Conservation (phyloP, 2,113 vertebrate species). For the Trochalopteron elliotii region DNA sequence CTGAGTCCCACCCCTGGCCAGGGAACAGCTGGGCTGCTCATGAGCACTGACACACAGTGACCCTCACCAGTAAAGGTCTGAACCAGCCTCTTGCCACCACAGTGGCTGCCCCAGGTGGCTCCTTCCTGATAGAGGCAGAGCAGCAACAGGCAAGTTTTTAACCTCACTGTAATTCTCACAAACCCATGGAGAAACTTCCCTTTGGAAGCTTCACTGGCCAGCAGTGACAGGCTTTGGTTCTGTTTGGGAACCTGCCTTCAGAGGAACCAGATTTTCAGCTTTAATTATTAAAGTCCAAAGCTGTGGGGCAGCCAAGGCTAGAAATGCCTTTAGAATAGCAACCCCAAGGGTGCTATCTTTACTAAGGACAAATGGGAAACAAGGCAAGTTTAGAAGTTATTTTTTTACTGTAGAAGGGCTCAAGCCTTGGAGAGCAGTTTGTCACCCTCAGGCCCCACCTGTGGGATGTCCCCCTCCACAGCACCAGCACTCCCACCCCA, state of each 20-base stretch:
- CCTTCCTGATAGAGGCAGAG: neutral
- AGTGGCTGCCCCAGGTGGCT: neutral
- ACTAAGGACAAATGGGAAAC: neutral
- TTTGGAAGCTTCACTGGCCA: neutral
- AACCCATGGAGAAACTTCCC: neutral
- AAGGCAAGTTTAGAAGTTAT: neutral
- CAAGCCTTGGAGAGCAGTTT: neutral
- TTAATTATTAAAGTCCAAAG: neutral
- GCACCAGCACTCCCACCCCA: neutral
- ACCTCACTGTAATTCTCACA: neutral
- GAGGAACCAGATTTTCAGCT: neutral
- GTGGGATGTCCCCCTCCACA: neutral
- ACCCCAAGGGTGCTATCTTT: neutral
- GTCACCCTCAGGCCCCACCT: neutral
- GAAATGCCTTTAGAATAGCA: neutral
- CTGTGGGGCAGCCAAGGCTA: neutral
- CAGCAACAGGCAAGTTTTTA: neutral
- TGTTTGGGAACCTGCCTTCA: neutral
- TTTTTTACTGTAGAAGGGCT: neutral
- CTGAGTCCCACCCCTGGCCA: neutral
- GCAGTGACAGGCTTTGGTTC: neutral
- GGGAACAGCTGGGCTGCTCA: neutral
- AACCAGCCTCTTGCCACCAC: neutral
- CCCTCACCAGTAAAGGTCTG: neutral
- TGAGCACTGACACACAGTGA: neutral